phyloP scores from a whole-genome alignment of 1,140 invertebrate genomes.

The Adoxophyes honmai region DNA sequence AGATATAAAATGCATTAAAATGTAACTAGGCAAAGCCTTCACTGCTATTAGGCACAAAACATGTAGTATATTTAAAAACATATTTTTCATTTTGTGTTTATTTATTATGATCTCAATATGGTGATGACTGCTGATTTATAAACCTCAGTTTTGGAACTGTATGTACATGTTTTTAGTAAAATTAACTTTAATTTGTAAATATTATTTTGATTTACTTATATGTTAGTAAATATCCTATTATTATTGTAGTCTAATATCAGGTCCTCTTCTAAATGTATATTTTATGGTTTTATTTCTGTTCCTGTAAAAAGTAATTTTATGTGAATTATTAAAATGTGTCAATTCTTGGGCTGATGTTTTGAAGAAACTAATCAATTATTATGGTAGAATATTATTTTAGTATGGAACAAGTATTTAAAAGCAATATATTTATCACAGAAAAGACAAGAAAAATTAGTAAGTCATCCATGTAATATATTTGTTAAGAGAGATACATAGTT shows the following conservation, averaged over 20 bases:
- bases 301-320: neutral
- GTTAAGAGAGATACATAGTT: constrained; percentile 74
- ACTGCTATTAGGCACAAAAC: neutral
- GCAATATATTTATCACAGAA: constrained; percentile 62
- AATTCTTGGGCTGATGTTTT: constrained; percentile 64
- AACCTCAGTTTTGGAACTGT: constrained; percentile 19
- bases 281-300: too few relatives aligned
- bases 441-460: constrained; percentile 45
- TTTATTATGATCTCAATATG: constrained; percentile 37
- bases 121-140: constrained; percentile 16
- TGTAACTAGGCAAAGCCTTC: neutral
- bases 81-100: constrained; percentile 19
- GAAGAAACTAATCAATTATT: constrained; percentile 62
- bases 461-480: constrained; percentile 63
- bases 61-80: constrained; percentile 11
- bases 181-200: constrained; percentile 30
- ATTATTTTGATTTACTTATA: constrained; percentile 26
- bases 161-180: constrained; percentile 22
- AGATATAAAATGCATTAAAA: neutral
- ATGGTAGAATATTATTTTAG: constrained; percentile 63
- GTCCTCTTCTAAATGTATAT: neutral
- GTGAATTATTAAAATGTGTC: constrained; percentile 38
- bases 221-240: constrained; percentile 2
- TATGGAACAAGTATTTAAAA: constrained; percentile 56
- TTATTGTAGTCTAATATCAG: neutral